Base-by-base conservation (phyloP, 2,797 vertebrate species). In the Geotrypetes seraphini region DNA sequence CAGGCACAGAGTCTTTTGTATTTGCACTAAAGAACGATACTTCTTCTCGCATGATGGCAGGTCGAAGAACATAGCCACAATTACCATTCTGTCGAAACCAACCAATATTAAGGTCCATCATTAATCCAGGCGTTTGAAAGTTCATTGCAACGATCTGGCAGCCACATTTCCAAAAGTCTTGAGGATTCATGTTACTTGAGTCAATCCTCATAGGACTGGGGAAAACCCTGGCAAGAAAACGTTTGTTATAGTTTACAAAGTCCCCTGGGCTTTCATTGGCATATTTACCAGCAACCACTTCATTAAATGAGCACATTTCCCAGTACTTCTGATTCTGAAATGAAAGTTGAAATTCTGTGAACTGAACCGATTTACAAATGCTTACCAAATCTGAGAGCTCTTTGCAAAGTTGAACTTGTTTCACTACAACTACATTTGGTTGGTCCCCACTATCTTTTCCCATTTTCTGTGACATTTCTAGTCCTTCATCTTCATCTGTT, bases 121-220 rank as follows among this genome's bases (percentile, higher is more conserved):
- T 98, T 56, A 99, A 71, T 11, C 95, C 96, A 0, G 96, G 94
- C 0, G 95, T 99, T 47, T 99, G 96, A 57, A 94, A 99, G 79
- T 99, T 99, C 95, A 99, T 97, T 16, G 94, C 90, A 38, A 99
- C 96, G 18, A 98, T 92, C 51, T 99, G 96, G 68, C 96, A 99
- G 25, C 96, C 96, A 12, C 94, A 99, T 47, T 99, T 99, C 96
- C 96, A 98, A 53, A 95, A 97, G 53, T 98, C 96, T 65, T 97
- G 94, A 24, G 93, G 96, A 58, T 97, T 99, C 92, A 97, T 97
- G 69, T 97, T 99, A 64, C 93, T 97, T 0, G 96, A 97, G 68
- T 99, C 94, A 10, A 98, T 98, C 49, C 96, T 78, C 96, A 99
- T 99, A 0, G 93, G 96, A 45, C 90, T 99, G 2, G 96, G 96